Evolutionary conservation across 1,140 invertebrate genomes (phyloP).

Genomic region (Apolygus lucorum): DNA sequence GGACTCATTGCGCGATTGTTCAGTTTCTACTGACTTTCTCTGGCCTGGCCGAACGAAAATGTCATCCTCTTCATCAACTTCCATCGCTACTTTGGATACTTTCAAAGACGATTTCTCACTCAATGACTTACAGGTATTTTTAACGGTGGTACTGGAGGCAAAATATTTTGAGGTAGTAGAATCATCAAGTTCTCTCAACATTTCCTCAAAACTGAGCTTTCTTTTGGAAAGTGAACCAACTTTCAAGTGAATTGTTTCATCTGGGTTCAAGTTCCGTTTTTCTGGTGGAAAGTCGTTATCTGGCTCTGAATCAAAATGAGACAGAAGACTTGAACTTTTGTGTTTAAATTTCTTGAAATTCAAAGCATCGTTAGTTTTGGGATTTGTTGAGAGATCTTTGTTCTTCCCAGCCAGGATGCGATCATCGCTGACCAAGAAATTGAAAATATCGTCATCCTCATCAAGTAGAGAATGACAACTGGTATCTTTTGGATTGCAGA

Average conservation of each 20-base stretch:
- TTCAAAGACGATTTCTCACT: background rate
- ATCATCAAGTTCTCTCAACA: background rate
- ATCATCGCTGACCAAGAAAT: background rate
- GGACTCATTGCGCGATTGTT: too few species aligned
- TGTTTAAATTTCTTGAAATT: background rate
- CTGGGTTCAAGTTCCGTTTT: background rate
- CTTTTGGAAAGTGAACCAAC: background rate
- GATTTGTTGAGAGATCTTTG: too few species aligned
- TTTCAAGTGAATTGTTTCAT: background rate
- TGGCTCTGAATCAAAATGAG: background rate
- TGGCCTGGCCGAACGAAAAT: background rate
- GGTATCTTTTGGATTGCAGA: too few species aligned
- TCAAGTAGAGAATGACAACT: conserved; percentile 10
- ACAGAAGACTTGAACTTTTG: background rate
- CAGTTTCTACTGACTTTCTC: background rate
- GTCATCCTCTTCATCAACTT: background rate
- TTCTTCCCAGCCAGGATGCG: background rate
- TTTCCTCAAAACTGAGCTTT: background rate
- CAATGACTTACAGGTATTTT: too few species aligned
- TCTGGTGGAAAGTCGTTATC: background rate
- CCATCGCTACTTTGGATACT: background rate
- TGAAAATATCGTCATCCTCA: conserved; percentile 23
- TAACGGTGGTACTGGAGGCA: too few species aligned
- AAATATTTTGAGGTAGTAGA: background rate
- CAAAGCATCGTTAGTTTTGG: background rate